Evolutionary conservation across 2,797 vertebrate genomes (phyloP), one percentile per base, ranked within the genome.

Genomic region (Phrynocephalus vlangalii): DNA sequence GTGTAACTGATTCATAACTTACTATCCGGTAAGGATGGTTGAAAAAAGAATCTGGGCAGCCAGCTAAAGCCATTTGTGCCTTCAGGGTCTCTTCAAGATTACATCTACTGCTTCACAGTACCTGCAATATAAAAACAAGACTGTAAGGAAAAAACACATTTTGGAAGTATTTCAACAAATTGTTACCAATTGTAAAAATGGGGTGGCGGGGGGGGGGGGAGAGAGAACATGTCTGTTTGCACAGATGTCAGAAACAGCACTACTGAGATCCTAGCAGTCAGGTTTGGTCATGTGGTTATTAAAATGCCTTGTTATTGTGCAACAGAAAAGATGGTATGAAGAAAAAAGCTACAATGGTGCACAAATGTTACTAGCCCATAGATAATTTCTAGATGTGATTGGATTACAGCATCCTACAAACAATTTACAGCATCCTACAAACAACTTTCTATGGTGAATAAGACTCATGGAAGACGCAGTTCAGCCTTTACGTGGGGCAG

Each of bases 1-100:
- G 6, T 13, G 15, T 30, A 84, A 20, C 13, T 50, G 26, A 78
- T 18, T 91, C n/a, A 79, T 88, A 86, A 96, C 95, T 96, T 95
- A 95, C 95, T 97, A 98, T 98, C 97, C 98, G 97, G 94, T 98
- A 98, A 95, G 97, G 97, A 96, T 97, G 97, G 96, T 97, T 97
- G 93, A 98, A 95, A 95, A 98, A 98, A 95, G 98, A 98, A 96
- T 98, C 98, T 81, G 97, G 97, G 94, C 97, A 98, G 92, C 97
- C 98, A 83, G 98, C 97, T 96, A 98, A 97, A 96, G 98, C 98
- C 98, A 98, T 98, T 93, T 95, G 97, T 91, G 95, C 90, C 90
- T 95, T 84, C 94, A 95, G 86, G 88, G 75, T 91, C 93, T 95
- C 92, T 93, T 92, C 95, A 92, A 93, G 81, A 92, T 95, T 90